phyloP scores from a whole-genome alignment of 2,888 invertebrate species.

The Blastobasis lacticolella region DNA sequence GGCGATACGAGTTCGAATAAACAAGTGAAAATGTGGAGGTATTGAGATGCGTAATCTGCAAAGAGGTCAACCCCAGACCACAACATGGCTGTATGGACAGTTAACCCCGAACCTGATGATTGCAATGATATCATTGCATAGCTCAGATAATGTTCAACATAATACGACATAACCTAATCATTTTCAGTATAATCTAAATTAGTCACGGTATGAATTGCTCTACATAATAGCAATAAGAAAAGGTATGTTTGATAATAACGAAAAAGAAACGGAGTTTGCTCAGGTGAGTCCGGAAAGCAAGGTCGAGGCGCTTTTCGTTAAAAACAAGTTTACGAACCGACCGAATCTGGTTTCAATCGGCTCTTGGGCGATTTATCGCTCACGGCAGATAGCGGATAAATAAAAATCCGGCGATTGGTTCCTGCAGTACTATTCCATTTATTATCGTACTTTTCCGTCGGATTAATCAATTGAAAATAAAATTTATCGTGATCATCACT shows the following conservation, averaged over 20 bases:
- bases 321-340: constrained; percentile 2
- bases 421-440: constrained; percentile 11
- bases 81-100: constrained; percentile 22
- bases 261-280: neutral
- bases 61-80: constrained; percentile 25
- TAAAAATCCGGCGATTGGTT: constrained; percentile 7
- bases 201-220: too few relatives aligned
- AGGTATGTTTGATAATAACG: constrained; percentile 4
- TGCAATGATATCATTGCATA: too few relatives aligned
- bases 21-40: constrained; percentile 26
- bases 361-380: neutral
- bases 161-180: too few relatives aligned
- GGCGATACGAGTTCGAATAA: constrained; percentile 27
- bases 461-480: constrained; percentile 2
- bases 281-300: constrained; percentile 4
- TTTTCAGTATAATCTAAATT: too few relatives aligned
- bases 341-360: constrained; percentile 3
- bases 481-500: neutral
- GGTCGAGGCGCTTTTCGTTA: constrained; percentile 1
- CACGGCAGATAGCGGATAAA: constrained; percentile 4
- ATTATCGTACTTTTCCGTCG: constrained; percentile 13
- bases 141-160: too few relatives aligned
- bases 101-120: too few relatives aligned
- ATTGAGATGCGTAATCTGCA: constrained; percentile 20
- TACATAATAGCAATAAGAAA: constrained; percentile 3